Evolutionary conservation across 2,113 vertebrate species (phyloP).

Genomic region (Ursus arctos): DNA sequence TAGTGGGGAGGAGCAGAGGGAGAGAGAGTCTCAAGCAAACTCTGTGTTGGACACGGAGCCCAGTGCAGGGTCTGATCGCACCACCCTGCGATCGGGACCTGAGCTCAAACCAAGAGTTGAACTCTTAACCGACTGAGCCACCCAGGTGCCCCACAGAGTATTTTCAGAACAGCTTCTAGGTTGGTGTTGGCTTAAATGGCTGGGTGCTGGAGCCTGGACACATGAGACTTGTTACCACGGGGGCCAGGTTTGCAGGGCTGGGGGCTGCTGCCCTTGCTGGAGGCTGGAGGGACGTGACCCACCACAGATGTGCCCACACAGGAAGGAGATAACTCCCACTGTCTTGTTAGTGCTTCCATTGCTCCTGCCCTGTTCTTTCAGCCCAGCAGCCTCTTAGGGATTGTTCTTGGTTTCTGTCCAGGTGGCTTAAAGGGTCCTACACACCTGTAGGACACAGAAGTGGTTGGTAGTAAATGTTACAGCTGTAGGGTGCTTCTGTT

Average conservation of each 20-base stretch:
- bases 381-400: rapidly evolving
- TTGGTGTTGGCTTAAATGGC: neutral
- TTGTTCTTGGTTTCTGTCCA: rapidly evolving
- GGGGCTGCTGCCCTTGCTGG: neutral
- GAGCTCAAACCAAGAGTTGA: neutral
- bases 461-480: neutral
- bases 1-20: neutral
- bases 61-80: neutral
- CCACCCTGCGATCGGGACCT: neutral
- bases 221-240: neutral
- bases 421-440: neutral
- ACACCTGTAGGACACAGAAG: neutral
- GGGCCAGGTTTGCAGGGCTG: neutral
- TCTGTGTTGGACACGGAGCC: neutral
- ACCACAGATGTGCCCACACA: rapidly evolving
- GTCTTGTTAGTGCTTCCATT: no score
- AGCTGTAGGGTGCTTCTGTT: neutral
- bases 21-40: neutral
- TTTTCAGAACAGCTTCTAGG: neutral
- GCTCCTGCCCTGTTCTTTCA: rapidly evolving
- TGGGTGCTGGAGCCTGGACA: neutral
- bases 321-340: neutral
- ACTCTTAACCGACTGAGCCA: neutral
- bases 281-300: rapidly evolving
- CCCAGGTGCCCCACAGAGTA: neutral